Evolutionary conservation across 2,888 invertebrate genomes (phyloP).

Genomic region (Leptopilina syphax): DNA sequence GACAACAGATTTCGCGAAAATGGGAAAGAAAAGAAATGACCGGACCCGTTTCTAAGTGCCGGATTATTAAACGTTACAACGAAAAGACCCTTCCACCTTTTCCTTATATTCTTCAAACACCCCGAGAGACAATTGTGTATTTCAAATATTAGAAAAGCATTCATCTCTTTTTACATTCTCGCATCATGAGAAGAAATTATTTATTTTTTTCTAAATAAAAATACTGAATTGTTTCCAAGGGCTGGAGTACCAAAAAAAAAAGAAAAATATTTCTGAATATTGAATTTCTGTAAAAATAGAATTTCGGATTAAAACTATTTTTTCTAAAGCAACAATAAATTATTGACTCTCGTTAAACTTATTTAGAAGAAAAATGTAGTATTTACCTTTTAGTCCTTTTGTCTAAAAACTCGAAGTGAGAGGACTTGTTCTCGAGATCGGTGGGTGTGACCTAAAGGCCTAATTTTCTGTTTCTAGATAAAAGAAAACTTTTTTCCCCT

Average conservation of each 20-base stretch:
- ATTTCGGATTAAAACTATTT: not conserved
- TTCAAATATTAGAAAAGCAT: slow-evolving; percentile 28
- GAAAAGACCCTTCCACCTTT: slow-evolving; percentile 31
- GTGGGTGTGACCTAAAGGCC: not conserved
- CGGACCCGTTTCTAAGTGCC: slow-evolving; percentile 53
- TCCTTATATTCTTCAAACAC: slow-evolving; percentile 29
- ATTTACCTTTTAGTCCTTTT: not conserved
- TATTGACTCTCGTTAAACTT: not conserved
- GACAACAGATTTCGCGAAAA: slow-evolving; percentile 72
- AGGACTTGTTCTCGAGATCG: not conserved
- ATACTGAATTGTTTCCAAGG: not conserved
- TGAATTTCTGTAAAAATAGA: not conserved
- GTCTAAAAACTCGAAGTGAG: not conserved
- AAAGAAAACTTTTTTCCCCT: slow-evolving; percentile 21
- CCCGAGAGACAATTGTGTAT: slow-evolving; percentile 29
- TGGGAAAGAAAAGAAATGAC: slow-evolving; percentile 69
- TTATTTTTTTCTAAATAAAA: slow-evolving; percentile 2
- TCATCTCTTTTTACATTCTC: not conserved
- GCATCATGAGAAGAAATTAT: too few relatives aligned
- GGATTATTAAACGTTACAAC: slow-evolving; percentile 51
- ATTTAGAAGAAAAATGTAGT: not conserved
- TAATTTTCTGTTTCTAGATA: slow-evolving; percentile 37
- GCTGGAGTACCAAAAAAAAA: not conserved
- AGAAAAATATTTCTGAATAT: not conserved
- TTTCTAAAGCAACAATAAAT: slow-evolving; percentile 6